Evolutionary conservation across 2,113 vertebrate genomes (phyloP).

Genomic region (Pterocles burchelli): DNA sequence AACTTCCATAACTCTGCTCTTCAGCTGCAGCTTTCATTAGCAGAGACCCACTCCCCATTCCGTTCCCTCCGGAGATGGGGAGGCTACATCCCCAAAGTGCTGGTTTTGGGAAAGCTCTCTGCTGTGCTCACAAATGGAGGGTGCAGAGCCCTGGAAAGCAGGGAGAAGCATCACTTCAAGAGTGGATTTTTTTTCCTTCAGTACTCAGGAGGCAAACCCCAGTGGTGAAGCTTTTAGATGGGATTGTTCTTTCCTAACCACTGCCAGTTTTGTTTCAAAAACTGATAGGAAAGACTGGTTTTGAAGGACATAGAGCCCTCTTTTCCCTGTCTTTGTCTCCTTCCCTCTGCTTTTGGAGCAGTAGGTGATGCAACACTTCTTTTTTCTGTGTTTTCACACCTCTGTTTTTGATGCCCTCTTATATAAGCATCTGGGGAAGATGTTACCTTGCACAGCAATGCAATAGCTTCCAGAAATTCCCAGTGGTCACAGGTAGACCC

Average conservation of each 20-base stretch:
- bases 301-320: neutral
- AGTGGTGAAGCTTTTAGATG: neutral
- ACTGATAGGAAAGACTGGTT: neutral
- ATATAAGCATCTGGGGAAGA: neutral
- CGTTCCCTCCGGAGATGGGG: constrained; percentile 18
- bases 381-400: neutral
- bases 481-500: neutral
- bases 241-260: neutral
- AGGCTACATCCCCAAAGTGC: constrained; percentile 47
- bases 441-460: neutral
- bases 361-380: neutral
- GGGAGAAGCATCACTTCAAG: neutral
- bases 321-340: neutral
- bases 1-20: constrained; percentile 40
- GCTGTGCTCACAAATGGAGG: neutral
- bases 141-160: constrained; percentile 10
- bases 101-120: neutral
- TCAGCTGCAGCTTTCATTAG: constrained; percentile 28
- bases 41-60: constrained; percentile 1
- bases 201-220: neutral
- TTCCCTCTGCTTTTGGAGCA: neutral
- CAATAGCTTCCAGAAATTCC: neutral
- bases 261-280: neutral
- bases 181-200: neutral
- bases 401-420: neutral